phyloP scores from a whole-genome alignment of 2,797 vertebrate species.

The Liasis olivaceus region DNA sequence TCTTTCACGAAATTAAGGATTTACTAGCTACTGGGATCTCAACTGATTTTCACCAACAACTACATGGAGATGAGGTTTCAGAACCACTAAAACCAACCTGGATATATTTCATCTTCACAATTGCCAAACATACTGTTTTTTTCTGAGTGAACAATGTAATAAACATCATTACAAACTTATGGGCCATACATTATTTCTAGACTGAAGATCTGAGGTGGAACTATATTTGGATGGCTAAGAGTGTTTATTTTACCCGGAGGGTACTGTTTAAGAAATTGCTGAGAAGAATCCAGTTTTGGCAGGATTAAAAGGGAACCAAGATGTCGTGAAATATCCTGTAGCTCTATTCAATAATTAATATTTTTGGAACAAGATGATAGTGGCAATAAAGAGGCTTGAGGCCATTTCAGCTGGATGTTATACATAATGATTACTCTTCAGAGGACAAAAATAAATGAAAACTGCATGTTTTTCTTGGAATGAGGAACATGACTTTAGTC shows the following conservation, averaged over 20 bases:
- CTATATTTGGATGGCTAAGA: neutral
- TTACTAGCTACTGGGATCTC: neutral
- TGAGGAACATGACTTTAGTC: neutral
- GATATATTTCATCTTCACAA: neutral
- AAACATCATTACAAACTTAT: neutral
- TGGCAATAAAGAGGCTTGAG: slow-evolving; percentile 17
- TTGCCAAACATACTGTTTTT: neutral
- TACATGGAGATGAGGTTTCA: neutral
- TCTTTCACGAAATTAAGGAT: neutral
- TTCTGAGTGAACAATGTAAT: neutral
- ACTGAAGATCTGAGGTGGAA: neutral
- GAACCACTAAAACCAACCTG: neutral
- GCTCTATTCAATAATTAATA: slow-evolving; percentile 18
- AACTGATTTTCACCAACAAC: neutral
- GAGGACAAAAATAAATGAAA: neutral
- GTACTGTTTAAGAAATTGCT: neutral
- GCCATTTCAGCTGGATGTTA: slow-evolving; percentile 22
- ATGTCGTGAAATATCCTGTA: slow-evolving; percentile 18
- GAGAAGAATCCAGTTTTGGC: slow-evolving; percentile 14
- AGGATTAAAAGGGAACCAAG: neutral
- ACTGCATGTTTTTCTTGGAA: neutral
- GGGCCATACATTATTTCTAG: slow-evolving; percentile 15
- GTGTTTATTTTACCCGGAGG: slow-evolving; percentile 3
- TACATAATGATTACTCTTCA: neutral
- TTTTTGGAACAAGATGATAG: slow-evolving; percentile 34